Conservation (phyloP, 2,113 vertebrate genomes). For the Sinocyclocheilus maitianheensis region DNA sequence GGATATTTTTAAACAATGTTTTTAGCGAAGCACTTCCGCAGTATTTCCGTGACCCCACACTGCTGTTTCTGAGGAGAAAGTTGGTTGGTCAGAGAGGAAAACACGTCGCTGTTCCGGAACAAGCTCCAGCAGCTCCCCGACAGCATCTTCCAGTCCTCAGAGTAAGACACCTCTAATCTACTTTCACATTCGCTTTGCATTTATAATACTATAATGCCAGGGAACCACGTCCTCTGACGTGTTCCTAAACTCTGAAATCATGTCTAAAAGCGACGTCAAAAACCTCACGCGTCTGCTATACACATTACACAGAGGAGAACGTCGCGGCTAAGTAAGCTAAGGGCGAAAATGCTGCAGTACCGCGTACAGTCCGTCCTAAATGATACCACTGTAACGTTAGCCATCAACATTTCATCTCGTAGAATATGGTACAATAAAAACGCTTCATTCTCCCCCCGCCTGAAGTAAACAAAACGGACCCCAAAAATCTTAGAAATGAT, state of each 20-base stretch:
- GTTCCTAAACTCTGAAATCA: neutral
- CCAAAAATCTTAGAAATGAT: neutral
- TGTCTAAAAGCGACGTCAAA: neutral
- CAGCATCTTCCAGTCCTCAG: constrained; percentile 16
- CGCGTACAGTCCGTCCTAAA: neutral
- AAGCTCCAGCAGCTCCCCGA: neutral
- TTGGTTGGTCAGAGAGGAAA: constrained; percentile 10
- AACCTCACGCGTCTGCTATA: neutral
- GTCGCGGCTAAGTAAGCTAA: too few species aligned
- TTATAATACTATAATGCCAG: neutral
- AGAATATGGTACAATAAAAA: neutral
- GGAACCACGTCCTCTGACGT: neutral
- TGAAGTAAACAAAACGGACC: neutral
- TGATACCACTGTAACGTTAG: neutral
- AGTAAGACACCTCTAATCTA: constrained; percentile 31
- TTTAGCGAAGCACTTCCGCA: constrained; percentile 22
- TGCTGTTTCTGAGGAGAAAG: constrained; percentile 23
- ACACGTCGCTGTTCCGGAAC: constrained; percentile 29
- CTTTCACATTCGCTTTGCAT: neutral
- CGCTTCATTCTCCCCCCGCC: neutral
- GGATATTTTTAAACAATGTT: neutral
- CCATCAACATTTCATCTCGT: neutral
- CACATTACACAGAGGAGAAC: neutral
- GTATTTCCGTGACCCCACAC: neutral
- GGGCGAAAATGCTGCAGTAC: neutral